phyloP scores from a whole-genome alignment of 2,888 invertebrate genomes.

The Melieria picta region DNA sequence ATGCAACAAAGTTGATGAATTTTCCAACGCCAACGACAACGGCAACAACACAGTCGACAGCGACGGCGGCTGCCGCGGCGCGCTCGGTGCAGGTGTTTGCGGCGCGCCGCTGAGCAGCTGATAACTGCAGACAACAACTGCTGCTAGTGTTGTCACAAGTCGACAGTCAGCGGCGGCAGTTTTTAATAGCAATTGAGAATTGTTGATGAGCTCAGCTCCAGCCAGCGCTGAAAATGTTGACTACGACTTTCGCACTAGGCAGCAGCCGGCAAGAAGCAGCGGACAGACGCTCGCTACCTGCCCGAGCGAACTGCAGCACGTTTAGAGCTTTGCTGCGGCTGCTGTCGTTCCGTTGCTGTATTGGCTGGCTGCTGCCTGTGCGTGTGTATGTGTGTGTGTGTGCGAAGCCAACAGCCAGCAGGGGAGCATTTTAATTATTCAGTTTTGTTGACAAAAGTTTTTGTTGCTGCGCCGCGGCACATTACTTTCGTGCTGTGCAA shows the following conservation, averaged over 20 bases:
- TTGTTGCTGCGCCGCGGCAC: neutral
- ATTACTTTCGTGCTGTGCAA: too few species aligned
- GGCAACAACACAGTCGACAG: constrained; percentile 38
- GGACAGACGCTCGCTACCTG: too few species aligned
- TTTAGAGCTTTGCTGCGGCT: too few species aligned
- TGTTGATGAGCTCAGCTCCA: constrained; percentile 14
- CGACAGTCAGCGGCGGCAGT: neutral
- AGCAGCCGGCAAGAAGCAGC: neutral
- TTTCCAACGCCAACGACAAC: constrained; percentile 52
- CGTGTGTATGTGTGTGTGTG: too few species aligned
- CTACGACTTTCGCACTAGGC: neutral
- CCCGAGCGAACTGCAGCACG: too few species aligned
- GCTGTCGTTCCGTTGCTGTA: too few species aligned
- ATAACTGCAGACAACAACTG: neutral
- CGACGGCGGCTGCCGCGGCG: neutral
- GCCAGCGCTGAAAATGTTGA: neutral
- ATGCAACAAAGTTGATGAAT: constrained; percentile 58
- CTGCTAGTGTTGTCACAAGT: neutral
- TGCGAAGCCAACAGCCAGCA: constrained; percentile 34
- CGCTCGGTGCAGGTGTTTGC: too few species aligned
- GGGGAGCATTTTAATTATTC: constrained; percentile 63
- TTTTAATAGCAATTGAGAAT: constrained; percentile 26
- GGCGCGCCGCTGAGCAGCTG: too few species aligned
- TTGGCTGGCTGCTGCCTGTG: too few species aligned
- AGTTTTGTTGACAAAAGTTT: constrained; percentile 62